Base-by-base conservation (phyloP, 2,113 vertebrate species). In the Salminus brasiliensis region DNA sequence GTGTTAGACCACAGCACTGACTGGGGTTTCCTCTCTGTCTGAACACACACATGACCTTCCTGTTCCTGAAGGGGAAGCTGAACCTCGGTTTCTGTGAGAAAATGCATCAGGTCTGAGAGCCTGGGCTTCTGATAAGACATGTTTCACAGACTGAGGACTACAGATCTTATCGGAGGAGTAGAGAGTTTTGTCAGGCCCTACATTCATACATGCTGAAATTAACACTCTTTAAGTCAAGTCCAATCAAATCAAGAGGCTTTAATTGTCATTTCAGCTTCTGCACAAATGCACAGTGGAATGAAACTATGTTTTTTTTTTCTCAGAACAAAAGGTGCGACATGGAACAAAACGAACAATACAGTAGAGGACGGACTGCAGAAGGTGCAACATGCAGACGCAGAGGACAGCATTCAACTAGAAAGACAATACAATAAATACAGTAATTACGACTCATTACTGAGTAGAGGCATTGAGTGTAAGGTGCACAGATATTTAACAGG, bases 1-100 rank as follows among this genome's bases (percentile, higher is more conserved):
- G 30, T 47, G 63, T 27, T 41, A 65, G 4, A 32, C 3, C 21
- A 72, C 13, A 13, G 49, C 21, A 39, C 52, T 67, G 21, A 52
- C n/a, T 21, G 27, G 27, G 21, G 25, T 55, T 76, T 81, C 72
- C 65, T 25, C 57, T 65, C 30, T 60, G 18, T 49, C 43, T 52
- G 18, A 49, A 45, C 5, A 67, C 12, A 62, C 55, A 78, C 23
- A 60, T 21, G 10, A 4, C n/a, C 45, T 62, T 83, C 57, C 72
- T 39, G 25, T 57, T 45, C 3, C 6, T 52, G 21, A 30, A 60
- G 23, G 21, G 45, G 79, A 84, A 76, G 57, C 55, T 52, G 81
- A 79, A 78, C 4, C 25, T 39, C 34, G 27, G 15, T 63, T 53
- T 47, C 43, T 70, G 25, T 47, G 27, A 30, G 57, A 65, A 79